Base-by-base conservation (phyloP, 2,113 vertebrate species). In the Lucifuga dentata region DNA sequence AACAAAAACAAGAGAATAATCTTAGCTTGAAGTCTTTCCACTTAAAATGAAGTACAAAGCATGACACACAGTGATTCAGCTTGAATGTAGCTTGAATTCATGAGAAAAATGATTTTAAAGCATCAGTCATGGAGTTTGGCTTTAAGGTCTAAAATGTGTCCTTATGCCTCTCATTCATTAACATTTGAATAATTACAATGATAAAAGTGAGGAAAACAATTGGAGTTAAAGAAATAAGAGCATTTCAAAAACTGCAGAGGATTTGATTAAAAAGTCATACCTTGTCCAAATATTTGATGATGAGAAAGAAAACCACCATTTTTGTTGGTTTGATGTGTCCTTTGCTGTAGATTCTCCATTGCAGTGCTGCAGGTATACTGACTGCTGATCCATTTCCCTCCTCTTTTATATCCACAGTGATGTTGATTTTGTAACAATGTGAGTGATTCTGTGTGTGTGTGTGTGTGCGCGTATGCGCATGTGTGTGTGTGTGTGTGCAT, bases 291-390 rank as follows among this genome's bases (percentile, higher is more conserved):
- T 7, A 32, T 51, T 57, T 35, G 2, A 53, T 3, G 23, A 1
- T 4, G 0, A 4, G 5, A 2, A 6, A 1, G 3, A 2, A 35
- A 48, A 29, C 19, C 12, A 10, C 24, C 19, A 0, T 2, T 10
- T 29, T 17, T 29, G 3, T 1, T 1, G 5, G 33, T 0, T 2
- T 12, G n/a, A n/a, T 45, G 21, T 55, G 15, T 12, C 7, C 5
- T 5, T 32, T 13, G 39, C 17, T 16, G 35, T 75, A 9, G 8
- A 23, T 8, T 44, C 48, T 60, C 60, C 60, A 75, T 75, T 66
- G 66, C 35, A 40, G 19, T 5, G 9, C 8, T 26, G 19, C 11
- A 20, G 9, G 13, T 2, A 16, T 2, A 16, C 43, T 62, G 49
- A 17, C 23, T 20, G 39, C 3, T 43, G 24, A 46, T 50, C 23